These are phyloP conservation scores for Oryzias sinensis DNA, from an alignment of 2,797 vertebrate genomes.

Conservation along the genomic window DNA sequence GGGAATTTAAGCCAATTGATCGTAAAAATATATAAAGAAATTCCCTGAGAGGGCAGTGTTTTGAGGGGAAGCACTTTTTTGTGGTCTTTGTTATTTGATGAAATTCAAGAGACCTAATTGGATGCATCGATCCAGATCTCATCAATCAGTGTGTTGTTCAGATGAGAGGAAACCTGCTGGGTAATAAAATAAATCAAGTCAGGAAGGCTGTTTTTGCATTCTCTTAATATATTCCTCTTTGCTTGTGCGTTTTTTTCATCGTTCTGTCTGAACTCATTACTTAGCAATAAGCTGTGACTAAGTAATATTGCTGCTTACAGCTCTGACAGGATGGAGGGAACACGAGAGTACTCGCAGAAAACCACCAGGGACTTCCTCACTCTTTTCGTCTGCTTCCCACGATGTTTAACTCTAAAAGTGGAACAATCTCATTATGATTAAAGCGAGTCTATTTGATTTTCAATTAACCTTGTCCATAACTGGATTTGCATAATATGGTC, in stretches of 20 bases:
- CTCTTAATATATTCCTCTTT: slow-evolving; percentile 2
- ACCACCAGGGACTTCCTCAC: slow-evolving; percentile 12
- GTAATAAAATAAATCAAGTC: slow-evolving; percentile 54
- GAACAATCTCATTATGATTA: slow-evolving; percentile 3
- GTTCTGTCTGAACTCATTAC: slow-evolving; percentile 32
- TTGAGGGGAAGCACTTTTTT: slow-evolving; percentile 16
- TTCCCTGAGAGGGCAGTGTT: slow-evolving; percentile 27
- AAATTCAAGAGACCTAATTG: slow-evolving; percentile 49
- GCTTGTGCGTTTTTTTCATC: slow-evolving; percentile 5
- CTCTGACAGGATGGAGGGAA: slow-evolving; percentile 21
- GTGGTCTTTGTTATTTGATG: slow-evolving; percentile 24
- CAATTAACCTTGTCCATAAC: slow-evolving; percentile 3
- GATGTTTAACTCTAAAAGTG: slow-evolving; percentile 16
- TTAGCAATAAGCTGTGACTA: slow-evolving; percentile 37
- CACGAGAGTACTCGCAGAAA: slow-evolving; percentile 16
- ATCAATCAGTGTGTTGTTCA: slow-evolving; percentile 40
- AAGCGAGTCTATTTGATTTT: neutral
- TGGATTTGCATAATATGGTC: neutral
- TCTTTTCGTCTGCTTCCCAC: slow-evolving; percentile 31
- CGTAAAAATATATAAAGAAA: slow-evolving; percentile 26
- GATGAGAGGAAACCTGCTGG: slow-evolving; percentile 43
- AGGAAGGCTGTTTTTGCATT: slow-evolving; percentile 15
- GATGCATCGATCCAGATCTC: slow-evolving; percentile 47
- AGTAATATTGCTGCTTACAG: slow-evolving; percentile 46
- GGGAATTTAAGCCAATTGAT: slow-evolving; percentile 29